These are phyloP conservation scores for Rhea pennata DNA, from an alignment of 2,113 vertebrate species.

Conservation along the genomic window DNA sequence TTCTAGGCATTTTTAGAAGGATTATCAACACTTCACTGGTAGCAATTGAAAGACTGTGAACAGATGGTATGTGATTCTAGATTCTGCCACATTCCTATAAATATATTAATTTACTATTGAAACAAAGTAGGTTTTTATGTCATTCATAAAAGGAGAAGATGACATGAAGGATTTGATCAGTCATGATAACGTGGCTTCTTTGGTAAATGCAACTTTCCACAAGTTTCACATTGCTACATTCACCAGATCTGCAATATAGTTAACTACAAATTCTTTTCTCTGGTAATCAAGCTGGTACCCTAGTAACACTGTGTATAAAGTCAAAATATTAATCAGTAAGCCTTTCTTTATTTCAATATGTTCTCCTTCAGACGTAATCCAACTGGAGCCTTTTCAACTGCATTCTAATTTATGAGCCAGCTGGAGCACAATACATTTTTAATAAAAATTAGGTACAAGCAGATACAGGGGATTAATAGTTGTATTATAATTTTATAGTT, in stretches of 20 bases:
- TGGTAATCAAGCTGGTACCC: conserved; percentile 17
- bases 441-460: conserved; percentile 82
- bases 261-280: conserved; percentile 21
- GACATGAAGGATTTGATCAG: conserved; percentile 23
- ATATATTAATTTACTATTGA: conserved; percentile 54
- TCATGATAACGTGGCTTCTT: conserved; percentile 13
- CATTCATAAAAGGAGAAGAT: conserved; percentile 49
- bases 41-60: conserved; percentile 41
- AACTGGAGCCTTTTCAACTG: conserved; percentile 20
- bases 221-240: background rate
- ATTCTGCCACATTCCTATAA: conserved; percentile 52
- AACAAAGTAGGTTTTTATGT: background rate
- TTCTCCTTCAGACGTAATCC: conserved; percentile 49
- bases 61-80: conserved; percentile 58
- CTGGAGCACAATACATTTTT: conserved; percentile 76
- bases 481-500: conserved; percentile 82
- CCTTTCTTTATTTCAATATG: conserved; percentile 30
- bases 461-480: conserved; percentile 82
- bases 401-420: conserved; percentile 68
- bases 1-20: conserved; percentile 19
- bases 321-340: conserved; percentile 55
- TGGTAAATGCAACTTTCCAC: conserved; percentile 10
- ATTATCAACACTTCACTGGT: conserved; percentile 8
- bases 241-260: conserved; percentile 4
- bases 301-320: background rate